phyloP scores from a whole-genome alignment of 2,113 vertebrate genomes.

The Petromus typicus region DNA sequence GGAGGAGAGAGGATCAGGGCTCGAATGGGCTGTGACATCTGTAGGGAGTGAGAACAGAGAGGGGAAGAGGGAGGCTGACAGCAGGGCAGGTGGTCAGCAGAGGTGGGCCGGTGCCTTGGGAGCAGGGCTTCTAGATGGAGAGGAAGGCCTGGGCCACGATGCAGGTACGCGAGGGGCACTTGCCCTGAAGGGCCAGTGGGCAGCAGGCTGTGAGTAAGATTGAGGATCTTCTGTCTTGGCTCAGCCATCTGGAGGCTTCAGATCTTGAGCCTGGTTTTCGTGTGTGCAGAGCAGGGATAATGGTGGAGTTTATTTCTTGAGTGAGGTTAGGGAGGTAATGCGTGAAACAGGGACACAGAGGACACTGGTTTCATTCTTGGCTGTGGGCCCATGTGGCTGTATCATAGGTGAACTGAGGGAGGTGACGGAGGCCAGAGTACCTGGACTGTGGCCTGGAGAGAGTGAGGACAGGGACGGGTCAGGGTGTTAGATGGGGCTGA shows the following conservation, averaged over 20 bases:
- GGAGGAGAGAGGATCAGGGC: neutral
- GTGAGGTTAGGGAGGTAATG: neutral
- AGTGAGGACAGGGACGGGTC: accelerated
- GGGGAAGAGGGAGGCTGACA: neutral
- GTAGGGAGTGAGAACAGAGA: neutral
- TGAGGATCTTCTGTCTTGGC: neutral
- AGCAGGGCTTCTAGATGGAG: neutral
- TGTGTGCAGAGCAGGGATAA: too few relatives aligned
- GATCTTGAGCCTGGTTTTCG: neutral
- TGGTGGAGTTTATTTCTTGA: too few relatives aligned
- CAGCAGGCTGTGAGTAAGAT: neutral
- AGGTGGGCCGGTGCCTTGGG: neutral
- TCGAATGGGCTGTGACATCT: neutral
- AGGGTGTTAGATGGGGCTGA: neutral
- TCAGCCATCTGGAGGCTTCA: neutral
- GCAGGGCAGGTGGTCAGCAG: neutral
- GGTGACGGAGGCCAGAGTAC: neutral
- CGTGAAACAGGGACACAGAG: too few relatives aligned
- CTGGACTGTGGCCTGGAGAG: too few relatives aligned
- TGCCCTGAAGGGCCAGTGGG: neutral
- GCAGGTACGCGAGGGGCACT: accelerated
- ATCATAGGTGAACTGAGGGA: neutral
- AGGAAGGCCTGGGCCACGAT: neutral
- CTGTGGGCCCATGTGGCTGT: neutral
- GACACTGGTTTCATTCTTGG: neutral